Evolutionary conservation across 1,140 invertebrate genomes (phyloP).

Genomic region (Drosophila fuyamai): DNA sequence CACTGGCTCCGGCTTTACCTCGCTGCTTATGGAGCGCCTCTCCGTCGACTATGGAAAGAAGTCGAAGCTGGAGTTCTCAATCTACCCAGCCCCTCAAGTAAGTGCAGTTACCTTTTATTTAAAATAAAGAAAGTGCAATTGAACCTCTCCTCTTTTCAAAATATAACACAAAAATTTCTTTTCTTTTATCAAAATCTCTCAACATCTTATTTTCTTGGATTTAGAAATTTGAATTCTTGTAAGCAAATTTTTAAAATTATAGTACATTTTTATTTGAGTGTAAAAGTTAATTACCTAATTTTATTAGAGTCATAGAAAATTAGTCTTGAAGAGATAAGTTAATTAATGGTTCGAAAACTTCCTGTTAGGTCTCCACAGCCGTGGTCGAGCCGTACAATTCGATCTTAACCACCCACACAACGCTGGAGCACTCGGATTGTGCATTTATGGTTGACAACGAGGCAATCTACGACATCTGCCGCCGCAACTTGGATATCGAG

Average conservation of each 20-base stretch:
- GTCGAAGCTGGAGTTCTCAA: conserved; percentile 94
- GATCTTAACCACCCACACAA: conserved; percentile 92
- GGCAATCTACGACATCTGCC: conserved; percentile 96
- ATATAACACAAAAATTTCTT: neutral
- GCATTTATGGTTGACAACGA: conserved; percentile 96
- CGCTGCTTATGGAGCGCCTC: conserved; percentile 94
- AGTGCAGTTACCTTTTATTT: neutral
- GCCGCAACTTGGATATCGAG: conserved; percentile 94
- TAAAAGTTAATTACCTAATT: neutral
- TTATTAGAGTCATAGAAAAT: neutral
- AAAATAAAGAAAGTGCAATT: too few species aligned
- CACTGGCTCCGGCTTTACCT: conserved; percentile 95
- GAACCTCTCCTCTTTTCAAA: neutral
- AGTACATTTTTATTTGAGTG: too few species aligned
- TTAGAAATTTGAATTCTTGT: neutral
- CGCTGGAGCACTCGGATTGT: conserved; percentile 93
- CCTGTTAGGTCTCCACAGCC: conserved; percentile 91
- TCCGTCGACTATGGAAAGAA: conserved; percentile 96
- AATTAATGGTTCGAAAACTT: neutral
- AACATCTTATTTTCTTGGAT: neutral
- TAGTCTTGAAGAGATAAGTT: neutral
- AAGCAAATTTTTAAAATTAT: too few species aligned
- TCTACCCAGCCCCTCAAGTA: conserved; percentile 90
- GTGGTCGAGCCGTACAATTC: conserved; percentile 97
- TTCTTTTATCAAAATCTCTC: neutral